Percentiles rank a stretch among this genome's conserved stretches.
Evolutionary conservation across 2,113 vertebrate species (phyloP).

Genomic region (Aptenodytes forsteri): DNA sequence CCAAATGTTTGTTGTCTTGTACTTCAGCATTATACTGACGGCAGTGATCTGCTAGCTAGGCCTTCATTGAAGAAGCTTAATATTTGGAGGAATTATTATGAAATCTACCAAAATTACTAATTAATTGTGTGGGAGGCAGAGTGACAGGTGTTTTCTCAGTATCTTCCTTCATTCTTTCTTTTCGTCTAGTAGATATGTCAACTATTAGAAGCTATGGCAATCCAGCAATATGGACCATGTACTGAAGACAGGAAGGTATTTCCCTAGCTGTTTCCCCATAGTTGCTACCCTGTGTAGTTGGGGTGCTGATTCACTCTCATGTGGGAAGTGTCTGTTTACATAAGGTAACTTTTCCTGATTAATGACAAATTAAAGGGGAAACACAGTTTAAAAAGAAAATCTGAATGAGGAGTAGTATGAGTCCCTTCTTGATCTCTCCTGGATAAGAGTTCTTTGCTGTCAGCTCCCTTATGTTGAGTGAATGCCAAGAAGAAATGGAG

Average conservation of each 20-base stretch:
- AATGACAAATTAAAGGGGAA: not conserved
- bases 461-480: constrained; percentile 53
- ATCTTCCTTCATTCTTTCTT: not conserved
- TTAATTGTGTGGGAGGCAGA: not conserved
- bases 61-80: not conserved
- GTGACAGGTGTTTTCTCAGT: not conserved
- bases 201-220: not conserved
- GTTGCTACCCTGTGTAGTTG: not conserved
- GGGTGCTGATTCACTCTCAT: not conserved
- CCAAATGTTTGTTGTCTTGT: not conserved
- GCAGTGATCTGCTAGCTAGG: not conserved
- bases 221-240: rapidly evolving
- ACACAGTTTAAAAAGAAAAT: not conserved
- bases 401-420: not conserved
- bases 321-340: not conserved
- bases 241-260: not conserved
- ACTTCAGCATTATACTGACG: not conserved
- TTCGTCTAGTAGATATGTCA: not conserved
- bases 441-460: constrained; percentile 53
- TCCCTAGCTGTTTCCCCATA: not conserved
- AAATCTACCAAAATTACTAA: not conserved
- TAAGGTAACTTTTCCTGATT: not conserved
- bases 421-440: constrained; percentile 44
- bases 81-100: not conserved
- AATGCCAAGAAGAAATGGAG: constrained; percentile 39